phyloP scores from a whole-genome alignment of 1,140 invertebrate genomes.

The Diachasma alloeum region DNA sequence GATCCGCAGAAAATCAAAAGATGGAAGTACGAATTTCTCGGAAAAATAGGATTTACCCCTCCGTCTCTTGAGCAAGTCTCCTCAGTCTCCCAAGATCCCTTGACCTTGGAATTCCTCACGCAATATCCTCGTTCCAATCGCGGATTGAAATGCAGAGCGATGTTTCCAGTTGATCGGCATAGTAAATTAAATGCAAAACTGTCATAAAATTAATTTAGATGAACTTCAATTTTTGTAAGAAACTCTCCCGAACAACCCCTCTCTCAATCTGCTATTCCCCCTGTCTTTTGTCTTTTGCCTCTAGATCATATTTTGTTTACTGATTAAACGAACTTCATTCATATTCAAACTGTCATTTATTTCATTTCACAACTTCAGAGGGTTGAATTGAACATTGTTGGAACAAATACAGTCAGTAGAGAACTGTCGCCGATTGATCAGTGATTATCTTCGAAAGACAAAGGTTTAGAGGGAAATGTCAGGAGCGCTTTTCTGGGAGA shows the following conservation, averaged over 20 bases:
- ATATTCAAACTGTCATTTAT: background rate
- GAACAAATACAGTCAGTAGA: no score
- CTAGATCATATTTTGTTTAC: background rate
- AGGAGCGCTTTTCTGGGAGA: no score
- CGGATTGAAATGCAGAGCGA: constrained; percentile 84
- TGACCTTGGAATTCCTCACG: constrained; percentile 76
- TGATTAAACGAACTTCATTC: background rate
- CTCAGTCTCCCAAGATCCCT: constrained; percentile 74
- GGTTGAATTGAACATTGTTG: background rate
- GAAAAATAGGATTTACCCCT: constrained; percentile 44
- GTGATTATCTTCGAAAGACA: no score
- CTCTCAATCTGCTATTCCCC: background rate
- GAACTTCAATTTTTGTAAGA: background rate
- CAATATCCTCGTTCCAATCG: constrained; percentile 76
- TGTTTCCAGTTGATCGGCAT: constrained; percentile 67
- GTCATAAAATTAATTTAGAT: background rate
- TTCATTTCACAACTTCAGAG: constrained; percentile 6
- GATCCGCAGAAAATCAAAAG: constrained; percentile 56
- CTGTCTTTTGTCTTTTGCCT: background rate
- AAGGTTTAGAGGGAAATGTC: no score
- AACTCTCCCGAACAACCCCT: constrained; percentile 8
- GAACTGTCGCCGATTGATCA: no score
- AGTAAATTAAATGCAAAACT: constrained; percentile 74
- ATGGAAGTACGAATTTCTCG: constrained; percentile 52
- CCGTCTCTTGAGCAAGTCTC: constrained; percentile 69